These are phyloP conservation scores for Cyclina sinensis DNA, from an alignment of 1,140 invertebrate species.

Conservation along the genomic window DNA sequence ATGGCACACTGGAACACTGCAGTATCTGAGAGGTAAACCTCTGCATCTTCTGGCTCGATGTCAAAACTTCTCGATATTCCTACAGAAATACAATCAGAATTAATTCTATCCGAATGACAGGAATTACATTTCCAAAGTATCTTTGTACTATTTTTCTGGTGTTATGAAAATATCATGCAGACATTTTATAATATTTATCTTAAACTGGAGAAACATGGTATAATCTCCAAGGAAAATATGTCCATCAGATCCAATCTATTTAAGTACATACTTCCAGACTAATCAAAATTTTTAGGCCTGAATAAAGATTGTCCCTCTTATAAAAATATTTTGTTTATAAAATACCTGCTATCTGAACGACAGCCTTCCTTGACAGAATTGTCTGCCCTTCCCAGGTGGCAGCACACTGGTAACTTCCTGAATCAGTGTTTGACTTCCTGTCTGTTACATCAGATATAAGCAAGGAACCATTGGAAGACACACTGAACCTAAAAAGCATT, in stretches of 20 bases:
- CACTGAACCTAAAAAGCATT: slow-evolving; percentile 17
- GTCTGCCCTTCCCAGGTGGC: slow-evolving; percentile 57
- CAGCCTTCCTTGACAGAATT: slow-evolving; percentile 25
- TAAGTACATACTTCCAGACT: too few species aligned
- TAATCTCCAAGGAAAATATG: too few species aligned
- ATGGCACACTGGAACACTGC: slow-evolving; percentile 65
- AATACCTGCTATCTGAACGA: slow-evolving; percentile 53
- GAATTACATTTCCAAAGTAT: too few species aligned
- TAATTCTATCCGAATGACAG: too few species aligned
- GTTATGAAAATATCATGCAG: too few species aligned
- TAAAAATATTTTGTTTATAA: too few species aligned
- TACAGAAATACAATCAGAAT: slow-evolving; percentile 11
- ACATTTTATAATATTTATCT: too few species aligned
- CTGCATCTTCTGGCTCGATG: slow-evolving; percentile 44
- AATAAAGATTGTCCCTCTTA: too few species aligned
- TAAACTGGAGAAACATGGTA: too few species aligned
- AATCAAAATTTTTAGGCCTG: too few species aligned
- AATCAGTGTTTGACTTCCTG: slow-evolving; percentile 45
- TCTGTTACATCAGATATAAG: slow-evolving; percentile 34
- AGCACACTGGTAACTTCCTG: slow-evolving; percentile 57
- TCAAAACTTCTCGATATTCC: slow-evolving; percentile 47
- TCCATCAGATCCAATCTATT: too few species aligned
- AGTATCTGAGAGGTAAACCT: slow-evolving; percentile 57
- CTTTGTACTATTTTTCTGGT: too few species aligned
- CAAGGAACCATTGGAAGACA: slow-evolving; percentile 35